Percentiles rank a stretch among this genome's conserved stretches.
Conservation (phyloP, 2,113 vertebrate genomes). For the Australoheros scitulus region DNA sequence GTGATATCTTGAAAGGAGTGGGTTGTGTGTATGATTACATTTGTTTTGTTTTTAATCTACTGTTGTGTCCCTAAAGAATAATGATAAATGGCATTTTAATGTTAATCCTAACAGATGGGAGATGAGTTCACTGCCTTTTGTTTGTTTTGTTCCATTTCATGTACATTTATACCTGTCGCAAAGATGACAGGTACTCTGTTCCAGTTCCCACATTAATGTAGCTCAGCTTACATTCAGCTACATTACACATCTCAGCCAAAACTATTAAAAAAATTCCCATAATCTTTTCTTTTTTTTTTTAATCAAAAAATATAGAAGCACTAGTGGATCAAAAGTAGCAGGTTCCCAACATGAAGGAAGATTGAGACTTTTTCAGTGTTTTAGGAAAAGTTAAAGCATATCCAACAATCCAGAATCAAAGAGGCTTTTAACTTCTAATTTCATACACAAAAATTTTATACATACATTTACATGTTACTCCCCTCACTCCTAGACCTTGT, state of each 20-base stretch:
- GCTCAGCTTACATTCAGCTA: neutral
- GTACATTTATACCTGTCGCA: neutral
- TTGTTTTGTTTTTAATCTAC: neutral
- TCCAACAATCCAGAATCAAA: neutral
- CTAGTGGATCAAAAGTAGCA: neutral
- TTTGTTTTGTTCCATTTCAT: neutral
- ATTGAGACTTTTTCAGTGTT: neutral
- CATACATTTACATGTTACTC: neutral
- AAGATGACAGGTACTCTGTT: neutral
- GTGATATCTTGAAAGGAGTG: conserved; percentile 61
- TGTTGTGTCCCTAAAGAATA: neutral
- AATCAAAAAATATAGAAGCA: neutral
- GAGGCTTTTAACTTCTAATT: neutral
- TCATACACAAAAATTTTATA: neutral
- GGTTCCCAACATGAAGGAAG: neutral
- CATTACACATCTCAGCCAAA: neutral
- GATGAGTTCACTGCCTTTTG: conserved; percentile 1
- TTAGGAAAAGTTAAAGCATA: neutral
- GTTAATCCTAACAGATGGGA: neutral
- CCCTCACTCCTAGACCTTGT: too few species aligned
- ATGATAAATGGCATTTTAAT: neutral
- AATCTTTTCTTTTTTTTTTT: neutral
- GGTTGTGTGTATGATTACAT: conserved; percentile 36
- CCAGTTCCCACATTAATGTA: neutral
- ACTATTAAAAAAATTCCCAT: neutral